Base-by-base conservation (phyloP, 2,113 vertebrate genomes). In the Chiloscyllium plagiosum region DNA sequence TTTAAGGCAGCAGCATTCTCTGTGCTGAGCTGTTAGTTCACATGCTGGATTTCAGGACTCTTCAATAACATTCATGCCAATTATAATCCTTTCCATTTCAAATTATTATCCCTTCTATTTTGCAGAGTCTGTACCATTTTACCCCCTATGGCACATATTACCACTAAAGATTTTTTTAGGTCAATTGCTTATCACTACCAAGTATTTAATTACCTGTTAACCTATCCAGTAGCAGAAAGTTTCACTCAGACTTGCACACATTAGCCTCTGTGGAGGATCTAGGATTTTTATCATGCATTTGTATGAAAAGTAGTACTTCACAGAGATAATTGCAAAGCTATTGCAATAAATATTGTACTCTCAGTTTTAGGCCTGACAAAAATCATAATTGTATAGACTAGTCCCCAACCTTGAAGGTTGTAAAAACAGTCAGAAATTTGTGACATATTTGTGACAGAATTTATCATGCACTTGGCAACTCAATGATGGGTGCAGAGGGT, bases 1-100 rank as follows among this genome's bases (percentile, higher is more conserved):
- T 76, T 95, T 95, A 76, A 72, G 50, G 69, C 92, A 95, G 72
- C 68, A 95, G 94, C 68, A 52, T 50, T 95, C 47, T 42, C 69
- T 95, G 52, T 95, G 47, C 69, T 95, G 24, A 76, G 94, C 37
- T 95, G 22, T 12, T 95, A 72, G 6, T 76, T 72, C 94, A 95
- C 69, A 52, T 72, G 33, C 68, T 76, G 69, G 76, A 94, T 94
- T 47, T 70, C 93, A 94, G 42, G 94, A 72, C 68, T 95, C 42
- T 33, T 95, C 42, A 95, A 76, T 72, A 52, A 70, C 22, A 52
- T 17, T 50, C 69, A 72, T 72, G 47, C 52, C 13, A 20, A 47
- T 47, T 47, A 37, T n/a, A 93, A 17, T n/a, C 61, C 33, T 66
- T 92, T 33, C 33, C 61, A 90, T 33, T 47, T 33, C 69, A 95